Conservation (phyloP, 2,113 vertebrate genomes). For the Acanthisitta chloris region DNA sequence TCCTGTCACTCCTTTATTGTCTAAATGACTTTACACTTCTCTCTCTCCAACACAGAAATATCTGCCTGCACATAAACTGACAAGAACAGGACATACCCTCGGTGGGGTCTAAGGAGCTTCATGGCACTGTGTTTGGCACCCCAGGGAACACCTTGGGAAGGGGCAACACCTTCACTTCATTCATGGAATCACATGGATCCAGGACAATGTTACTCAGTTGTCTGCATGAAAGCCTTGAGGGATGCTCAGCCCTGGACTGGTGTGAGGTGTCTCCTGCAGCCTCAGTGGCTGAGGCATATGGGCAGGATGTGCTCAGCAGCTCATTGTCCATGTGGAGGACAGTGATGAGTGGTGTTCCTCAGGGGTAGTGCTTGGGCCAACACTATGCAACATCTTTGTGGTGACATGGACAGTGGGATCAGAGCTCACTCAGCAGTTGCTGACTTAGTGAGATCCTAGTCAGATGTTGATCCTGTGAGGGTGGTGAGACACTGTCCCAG, state of each 20-base stretch:
- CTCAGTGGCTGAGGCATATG: fast-evolving
- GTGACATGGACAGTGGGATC: no score
- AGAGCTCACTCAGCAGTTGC: no score
- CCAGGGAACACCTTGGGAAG: background rate
- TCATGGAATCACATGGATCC: fast-evolving
- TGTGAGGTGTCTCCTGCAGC: background rate
- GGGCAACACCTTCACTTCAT: background rate
- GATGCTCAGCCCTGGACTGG: background rate
- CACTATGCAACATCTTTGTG: no score
- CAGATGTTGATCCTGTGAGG: no score
- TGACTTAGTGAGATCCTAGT: no score
- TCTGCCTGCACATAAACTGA: background rate
- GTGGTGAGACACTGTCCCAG: no score
- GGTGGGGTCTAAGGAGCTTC: background rate
- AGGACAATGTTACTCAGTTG: background rate
- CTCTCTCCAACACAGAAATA: background rate
- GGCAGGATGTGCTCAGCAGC: no score
- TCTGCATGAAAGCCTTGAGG: background rate
- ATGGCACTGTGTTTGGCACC: background rate
- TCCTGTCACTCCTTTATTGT: conserved; percentile 59
- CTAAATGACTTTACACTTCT: background rate
- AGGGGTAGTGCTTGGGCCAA: no score
- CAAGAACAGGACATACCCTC: background rate
- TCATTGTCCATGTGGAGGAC: no score
- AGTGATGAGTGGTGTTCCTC: no score